Base-by-base conservation (phyloP, 23 tunicate species). In the Ascidia mentula region DNA sequence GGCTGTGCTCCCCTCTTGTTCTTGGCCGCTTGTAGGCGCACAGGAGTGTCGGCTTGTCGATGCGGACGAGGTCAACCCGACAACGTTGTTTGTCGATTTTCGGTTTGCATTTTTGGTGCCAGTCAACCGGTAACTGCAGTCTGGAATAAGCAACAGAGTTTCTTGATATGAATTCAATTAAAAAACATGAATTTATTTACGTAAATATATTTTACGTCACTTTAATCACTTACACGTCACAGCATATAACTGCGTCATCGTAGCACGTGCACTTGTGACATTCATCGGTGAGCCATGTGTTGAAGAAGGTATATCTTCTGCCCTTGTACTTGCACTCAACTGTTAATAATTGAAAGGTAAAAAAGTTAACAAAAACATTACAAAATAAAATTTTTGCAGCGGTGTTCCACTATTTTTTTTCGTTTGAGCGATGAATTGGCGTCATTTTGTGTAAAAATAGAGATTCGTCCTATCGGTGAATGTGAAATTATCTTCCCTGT, bases 181-280 rank as follows among this genome's bases (percentile, higher is more conserved):
- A n/a, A n/a, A n/a, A n/a, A n/a, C n/a, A n/a, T n/a, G n/a, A n/a
- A n/a, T n/a, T n/a, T n/a, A n/a, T n/a, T n/a, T n/a, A n/a, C n/a
- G n/a, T n/a, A n/a, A n/a, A n/a, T n/a, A n/a, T n/a, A n/a, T n/a
- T n/a, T n/a, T n/a, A n/a, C n/a, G n/a, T n/a, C n/a, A n/a, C n/a
- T n/a, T n/a, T n/a, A n/a, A n/a, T n/a, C n/a, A 53, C 83, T 80
- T 69, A 80, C 83, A 65, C 34, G 83, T 80, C 53, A 38, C 83
- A 80, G 75, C 83, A 80, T 24, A 80, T 37, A 17, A 80, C 75
- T 18, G 73, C 83, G 17, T 69, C 83, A 38, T 80, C 46, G 53
- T 61, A 80, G 75, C 83, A 80, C 31, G 74, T 65, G 36, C 83
- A 80, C 36, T 46, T 24, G 75, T 38, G 76, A 65, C 83, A 80